A percentile compares a stretch with the other conserved stretches of the same genome.
Evolutionary conservation across 35 echinoderm and acorn worm genomes (phyloP).

Genomic region (Apostichopus californicus): DNA sequence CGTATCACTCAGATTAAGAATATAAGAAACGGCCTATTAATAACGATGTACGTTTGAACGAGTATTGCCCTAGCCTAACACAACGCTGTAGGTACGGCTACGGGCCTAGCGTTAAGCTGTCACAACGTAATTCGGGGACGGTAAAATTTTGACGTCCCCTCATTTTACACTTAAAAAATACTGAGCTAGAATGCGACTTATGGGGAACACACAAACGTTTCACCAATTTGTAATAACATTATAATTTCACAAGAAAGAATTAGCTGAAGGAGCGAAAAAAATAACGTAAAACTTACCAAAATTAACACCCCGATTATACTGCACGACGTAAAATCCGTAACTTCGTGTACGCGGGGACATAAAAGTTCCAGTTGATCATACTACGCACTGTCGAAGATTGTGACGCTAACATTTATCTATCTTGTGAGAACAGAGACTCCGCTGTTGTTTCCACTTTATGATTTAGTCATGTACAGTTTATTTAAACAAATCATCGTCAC

Average conservation of each 20-base stretch:
- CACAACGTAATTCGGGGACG: background rate
- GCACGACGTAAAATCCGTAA: background rate
- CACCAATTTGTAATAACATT: background rate
- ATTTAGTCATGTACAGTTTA: background rate
- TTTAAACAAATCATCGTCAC: background rate
- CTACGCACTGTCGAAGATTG: background rate
- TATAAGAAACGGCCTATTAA: too few species aligned
- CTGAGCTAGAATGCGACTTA: background rate
- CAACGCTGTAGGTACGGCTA: too few species aligned
- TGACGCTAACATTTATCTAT: background rate
- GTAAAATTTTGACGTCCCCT: background rate
- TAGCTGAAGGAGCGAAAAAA: background rate
- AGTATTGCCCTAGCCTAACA: too few species aligned
- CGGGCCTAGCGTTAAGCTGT: too few species aligned
- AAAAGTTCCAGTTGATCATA: background rate
- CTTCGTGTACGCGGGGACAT: background rate
- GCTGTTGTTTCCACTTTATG: background rate
- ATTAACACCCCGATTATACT: too few species aligned
- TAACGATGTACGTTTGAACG: too few species aligned
- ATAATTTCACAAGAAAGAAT: background rate
- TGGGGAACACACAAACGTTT: background rate
- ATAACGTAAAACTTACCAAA: too few species aligned
- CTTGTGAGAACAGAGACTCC: background rate
- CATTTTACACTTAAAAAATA: background rate
- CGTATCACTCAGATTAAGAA: too few species aligned